Evolutionary conservation across 1,140 invertebrate genomes (phyloP).

Genomic region (Ceratina australensis): DNA sequence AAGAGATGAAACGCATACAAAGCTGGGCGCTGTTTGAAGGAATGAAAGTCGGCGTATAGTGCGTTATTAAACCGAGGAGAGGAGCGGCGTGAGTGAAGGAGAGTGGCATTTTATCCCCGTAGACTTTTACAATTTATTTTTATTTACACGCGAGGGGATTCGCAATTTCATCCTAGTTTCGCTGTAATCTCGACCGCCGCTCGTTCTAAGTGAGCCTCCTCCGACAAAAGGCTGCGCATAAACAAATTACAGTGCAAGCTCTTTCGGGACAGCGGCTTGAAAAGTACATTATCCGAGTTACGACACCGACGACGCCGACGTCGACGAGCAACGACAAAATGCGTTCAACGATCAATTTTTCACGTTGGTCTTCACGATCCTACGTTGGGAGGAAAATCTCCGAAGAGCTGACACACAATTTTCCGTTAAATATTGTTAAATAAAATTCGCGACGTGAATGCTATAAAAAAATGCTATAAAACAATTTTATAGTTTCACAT

Average conservation of each 20-base stretch:
- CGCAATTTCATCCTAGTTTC: slow-evolving; percentile 2
- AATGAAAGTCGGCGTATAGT: too few species aligned
- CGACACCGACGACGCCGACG: slow-evolving; percentile 3
- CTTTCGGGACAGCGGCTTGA: slow-evolving; percentile 16
- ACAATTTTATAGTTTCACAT: too few species aligned
- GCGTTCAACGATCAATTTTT: slow-evolving; percentile 47
- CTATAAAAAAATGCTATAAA: too few species aligned
- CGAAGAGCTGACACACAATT: not conserved
- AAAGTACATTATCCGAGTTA: slow-evolving; percentile 45
- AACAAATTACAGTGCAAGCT: slow-evolving; percentile 47
- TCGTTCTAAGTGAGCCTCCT: not conserved
- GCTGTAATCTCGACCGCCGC: not conserved
- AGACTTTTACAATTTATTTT: too few species aligned
- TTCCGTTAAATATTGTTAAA: too few species aligned
- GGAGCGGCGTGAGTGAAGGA: too few species aligned
- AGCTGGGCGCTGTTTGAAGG: too few species aligned
- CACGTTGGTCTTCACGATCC: not conserved
- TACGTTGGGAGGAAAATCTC: not conserved
- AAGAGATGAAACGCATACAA: too few species aligned
- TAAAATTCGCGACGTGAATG: too few species aligned
- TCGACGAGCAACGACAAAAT: not conserved
- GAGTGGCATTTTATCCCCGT: too few species aligned
- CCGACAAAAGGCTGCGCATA: slow-evolving; percentile 37
- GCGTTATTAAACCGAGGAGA: too few species aligned
- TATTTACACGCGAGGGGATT: not conserved